Conservation (phyloP, 64 coral and sea anemone genomes). For the Dendrophyllia cribrosa region DNA sequence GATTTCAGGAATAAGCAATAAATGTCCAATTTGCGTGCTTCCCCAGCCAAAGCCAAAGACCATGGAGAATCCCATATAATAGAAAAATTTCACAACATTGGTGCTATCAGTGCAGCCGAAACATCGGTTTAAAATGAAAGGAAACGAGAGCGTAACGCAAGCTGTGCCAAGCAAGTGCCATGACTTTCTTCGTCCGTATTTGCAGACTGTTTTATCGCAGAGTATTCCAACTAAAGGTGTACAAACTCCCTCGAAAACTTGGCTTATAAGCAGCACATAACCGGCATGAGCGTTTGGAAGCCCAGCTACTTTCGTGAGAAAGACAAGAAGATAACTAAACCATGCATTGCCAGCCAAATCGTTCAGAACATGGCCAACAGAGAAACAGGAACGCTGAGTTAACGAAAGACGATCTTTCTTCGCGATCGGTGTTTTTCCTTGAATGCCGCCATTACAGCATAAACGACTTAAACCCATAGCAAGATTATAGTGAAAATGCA, state of each 20-base stretch:
- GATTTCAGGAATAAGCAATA: too few relatives aligned
- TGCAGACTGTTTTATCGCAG: neutral
- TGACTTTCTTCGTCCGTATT: too few relatives aligned
- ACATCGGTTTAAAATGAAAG: too few relatives aligned
- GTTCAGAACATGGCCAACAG: conserved; percentile 85
- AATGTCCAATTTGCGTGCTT: too few relatives aligned
- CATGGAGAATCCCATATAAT: too few relatives aligned
- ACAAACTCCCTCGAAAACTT: conserved; percentile 73
- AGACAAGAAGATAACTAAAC: conserved; percentile 86
- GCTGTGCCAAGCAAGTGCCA: too few relatives aligned
- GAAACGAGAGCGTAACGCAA: too few relatives aligned
- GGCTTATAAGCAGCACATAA: conserved; percentile 30
- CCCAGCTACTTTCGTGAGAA: conserved; percentile 60
- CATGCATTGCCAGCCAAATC: conserved; percentile 77
- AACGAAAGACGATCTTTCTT: conserved; percentile 31
- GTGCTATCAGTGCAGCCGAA: too few relatives aligned
- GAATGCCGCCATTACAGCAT: neutral
- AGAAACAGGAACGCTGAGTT: conserved; percentile 44
- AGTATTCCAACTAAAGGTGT: neutral
- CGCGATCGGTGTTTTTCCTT: neutral
- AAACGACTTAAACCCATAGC: neutral
- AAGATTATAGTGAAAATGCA: neutral
- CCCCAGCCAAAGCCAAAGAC: too few relatives aligned
- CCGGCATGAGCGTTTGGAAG: conserved; percentile 70
- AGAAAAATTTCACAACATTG: too few relatives aligned